A percentile compares a stretch with the other conserved stretches of the same genome.
Conservation (phyloP, 2,113 vertebrate genomes). For the Lampris megalopsis region DNA sequence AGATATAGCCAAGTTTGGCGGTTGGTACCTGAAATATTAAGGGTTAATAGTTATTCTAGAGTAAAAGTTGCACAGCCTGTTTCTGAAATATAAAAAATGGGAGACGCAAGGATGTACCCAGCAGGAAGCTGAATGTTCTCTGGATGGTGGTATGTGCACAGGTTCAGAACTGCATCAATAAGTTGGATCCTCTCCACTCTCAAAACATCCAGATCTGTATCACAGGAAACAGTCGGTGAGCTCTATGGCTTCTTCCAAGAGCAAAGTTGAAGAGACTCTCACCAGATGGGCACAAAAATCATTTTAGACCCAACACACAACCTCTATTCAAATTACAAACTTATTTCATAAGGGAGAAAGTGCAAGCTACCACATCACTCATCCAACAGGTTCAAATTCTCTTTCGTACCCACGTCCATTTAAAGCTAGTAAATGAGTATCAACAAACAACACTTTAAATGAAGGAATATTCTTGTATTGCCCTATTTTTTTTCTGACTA, state of each 20-base stretch:
- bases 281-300: too few species aligned
- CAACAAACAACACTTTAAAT: too few species aligned
- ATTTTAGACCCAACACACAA: too few species aligned
- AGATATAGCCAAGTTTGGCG: slow-evolving; percentile 96
- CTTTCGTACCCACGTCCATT: too few species aligned
- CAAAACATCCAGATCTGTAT: slow-evolving; percentile 93
- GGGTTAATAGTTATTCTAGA: slow-evolving; percentile 20
- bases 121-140: slow-evolving; percentile 98
- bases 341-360: too few species aligned
- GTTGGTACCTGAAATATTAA: slow-evolving; percentile 88
- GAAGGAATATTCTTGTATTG: too few species aligned
- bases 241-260: background rate
- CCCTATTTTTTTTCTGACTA: too few species aligned
- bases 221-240: slow-evolving; percentile 46
- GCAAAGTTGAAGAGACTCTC: too few species aligned
- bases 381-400: too few species aligned
- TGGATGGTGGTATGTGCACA: slow-evolving; percentile 98
- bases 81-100: slow-evolving; percentile 19
- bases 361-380: too few species aligned
- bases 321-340: too few species aligned
- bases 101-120: slow-evolving; percentile 81
- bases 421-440: too few species aligned
- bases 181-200: slow-evolving; percentile 95
- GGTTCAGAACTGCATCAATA: slow-evolving; percentile 95
- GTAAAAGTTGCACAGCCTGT: background rate